Evolutionary conservation across 2,113 vertebrate species (phyloP), one percentile per base, ranked within the genome.

Genomic region (Callionymus lyra): DNA sequence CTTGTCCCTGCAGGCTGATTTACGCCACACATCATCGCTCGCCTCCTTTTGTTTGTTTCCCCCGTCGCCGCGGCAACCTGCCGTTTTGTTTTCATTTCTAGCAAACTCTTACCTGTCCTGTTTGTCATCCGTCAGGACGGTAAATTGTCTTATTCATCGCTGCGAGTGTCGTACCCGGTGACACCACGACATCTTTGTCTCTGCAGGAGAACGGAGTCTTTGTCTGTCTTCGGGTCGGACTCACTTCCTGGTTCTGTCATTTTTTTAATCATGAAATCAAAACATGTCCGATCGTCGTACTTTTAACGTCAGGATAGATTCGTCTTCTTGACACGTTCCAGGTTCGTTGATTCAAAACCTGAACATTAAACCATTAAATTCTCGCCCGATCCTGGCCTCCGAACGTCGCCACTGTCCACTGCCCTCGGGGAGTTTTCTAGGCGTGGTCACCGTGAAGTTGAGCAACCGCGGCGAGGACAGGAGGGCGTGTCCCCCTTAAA

Each of bases 31-130:
- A 38, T 69, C 53, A 27, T 74, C 56, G 51, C 53, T 8, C 9
- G 2, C 62, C 21, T 50, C 21, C 84, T 65, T 87, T 85, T 88
- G 81, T 85, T 86, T 84, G 59, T n/a, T n/a, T n/a, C n/a, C n/a
- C 18, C 44, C 1, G 68, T 80, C 62, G 12, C 85, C 46, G 4
- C 77, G 72, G 86, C 84, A 80, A 86, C 84, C 4, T 8, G 4
- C 21, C 8, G 2, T 18, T 39, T 41, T 31, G 56, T 70, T 86
- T 70, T 84, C 80, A 82, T 82, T 80, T 44, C 12, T 49, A 62
- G 51, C 61, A 44, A 50, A 61, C 65, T 76, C 62, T 77, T 83
- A 82, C 78, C 74, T 81, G 70, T 79, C 61, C 47, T 70, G 72
- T 70, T 81, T 66, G 56, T 64, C 55, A 63, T 46, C 41, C 69